Evolutionary conservation across 2,888 invertebrate species (phyloP), one percentile per base, ranked within the genome.

Genomic region (Thereva nobilitata): DNA sequence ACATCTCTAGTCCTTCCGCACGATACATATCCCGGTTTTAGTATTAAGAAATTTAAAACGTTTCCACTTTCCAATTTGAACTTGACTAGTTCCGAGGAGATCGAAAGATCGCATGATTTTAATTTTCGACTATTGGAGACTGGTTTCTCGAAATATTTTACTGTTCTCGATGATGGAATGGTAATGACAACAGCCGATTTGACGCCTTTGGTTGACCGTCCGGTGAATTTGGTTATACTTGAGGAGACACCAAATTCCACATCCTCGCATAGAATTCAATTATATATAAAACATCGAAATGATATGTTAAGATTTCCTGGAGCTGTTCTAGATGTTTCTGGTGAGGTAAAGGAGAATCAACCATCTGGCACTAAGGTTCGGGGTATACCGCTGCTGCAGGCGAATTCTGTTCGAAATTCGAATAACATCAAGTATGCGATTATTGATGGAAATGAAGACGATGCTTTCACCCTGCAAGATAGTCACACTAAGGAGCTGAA

Each of bases 101-200:
- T 10, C 5, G 9, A 45, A 45, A 54, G 40, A 41, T 35, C 52
- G 23, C 65, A 53, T 47, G 41, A 37, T 75, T 59, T 57, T 10
- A 84, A 85, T 70, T 89, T 86, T 77, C 86, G 85, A 71, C 83
- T 91, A 72, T 82, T 92, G 75, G 91, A 93, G 75, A 91, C 90
- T 57, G 91, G 90, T 71, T 92, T 87, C 79, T 89, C 91, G 54
- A 87, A 91, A 72, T 94, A 89, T 81, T 95, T 95, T 80, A 91
- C 95, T 7, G 89, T 95, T 72, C 86, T 95, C 67, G 89, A 90
- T 72, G 91, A 93, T 79, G 95, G 95, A 61, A 86, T 93, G 66
- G 88, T 95, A 67, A 95, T 95, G 93, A 94, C 94, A 53, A 94
- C 93, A 37, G 88, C 92, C 45, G 92, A 93, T 76, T 85, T 95